Evolutionary conservation across 2,888 invertebrate genomes (phyloP).

Genomic region (Diaperis boleti): DNA sequence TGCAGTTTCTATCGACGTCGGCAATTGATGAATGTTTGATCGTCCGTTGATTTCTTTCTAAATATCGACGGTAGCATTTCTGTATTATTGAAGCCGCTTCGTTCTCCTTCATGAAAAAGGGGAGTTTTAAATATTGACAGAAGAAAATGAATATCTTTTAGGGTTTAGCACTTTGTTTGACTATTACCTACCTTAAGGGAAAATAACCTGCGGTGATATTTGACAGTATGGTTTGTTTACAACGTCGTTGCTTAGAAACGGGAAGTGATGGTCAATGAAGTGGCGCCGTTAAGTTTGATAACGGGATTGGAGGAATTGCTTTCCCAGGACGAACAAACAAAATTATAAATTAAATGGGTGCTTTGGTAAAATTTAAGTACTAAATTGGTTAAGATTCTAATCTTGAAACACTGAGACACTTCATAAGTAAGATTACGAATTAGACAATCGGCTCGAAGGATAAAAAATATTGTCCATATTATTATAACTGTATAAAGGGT

Average conservation of each 20-base stretch:
- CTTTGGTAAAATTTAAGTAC: background rate
- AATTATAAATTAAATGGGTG: constrained; percentile 3
- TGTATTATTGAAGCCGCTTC: constrained; percentile 13
- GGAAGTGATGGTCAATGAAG: constrained; percentile 25
- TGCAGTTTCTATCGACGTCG: background rate
- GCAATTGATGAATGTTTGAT: background rate
- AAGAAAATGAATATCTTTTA: constrained; percentile 14
- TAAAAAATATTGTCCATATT: no score
- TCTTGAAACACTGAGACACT: no score
- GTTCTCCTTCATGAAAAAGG: constrained; percentile 5
- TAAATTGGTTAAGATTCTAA: background rate
- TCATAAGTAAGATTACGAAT: no score
- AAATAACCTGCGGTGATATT: constrained; percentile 15
- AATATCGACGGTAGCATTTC: constrained; percentile 5
- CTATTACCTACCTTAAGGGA: constrained; percentile 14
- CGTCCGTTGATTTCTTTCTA: background rate
- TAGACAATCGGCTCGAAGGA: no score
- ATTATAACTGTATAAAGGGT: no score
- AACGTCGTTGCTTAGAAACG: constrained; percentile 24
- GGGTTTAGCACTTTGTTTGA: constrained; percentile 17
- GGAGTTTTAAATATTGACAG: constrained; percentile 19
- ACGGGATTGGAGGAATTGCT: constrained; percentile 5
- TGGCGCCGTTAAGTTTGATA: constrained; percentile 23
- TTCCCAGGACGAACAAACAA: constrained; percentile 15
- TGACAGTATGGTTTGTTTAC: constrained; percentile 28